Conservation (phyloP, 2,797 vertebrate genomes). For the Tangara arthus region DNA sequence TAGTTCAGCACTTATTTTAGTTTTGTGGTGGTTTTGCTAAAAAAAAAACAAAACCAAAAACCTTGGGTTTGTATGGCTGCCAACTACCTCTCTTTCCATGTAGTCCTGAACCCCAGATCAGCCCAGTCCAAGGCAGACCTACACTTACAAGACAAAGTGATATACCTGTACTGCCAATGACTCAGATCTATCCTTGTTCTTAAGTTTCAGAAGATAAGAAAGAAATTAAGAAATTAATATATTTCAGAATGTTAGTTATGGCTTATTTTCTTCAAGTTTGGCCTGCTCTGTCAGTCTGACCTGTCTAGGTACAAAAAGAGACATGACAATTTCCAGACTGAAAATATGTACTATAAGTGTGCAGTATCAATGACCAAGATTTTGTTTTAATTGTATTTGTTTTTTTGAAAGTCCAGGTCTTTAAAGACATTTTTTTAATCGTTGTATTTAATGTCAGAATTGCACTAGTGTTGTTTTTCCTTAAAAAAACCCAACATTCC, state of each 20-base stretch:
- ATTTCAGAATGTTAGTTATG: neutral
- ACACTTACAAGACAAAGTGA: neutral
- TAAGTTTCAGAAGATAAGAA: neutral
- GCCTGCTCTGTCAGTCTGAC: neutral
- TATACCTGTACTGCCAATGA: neutral
- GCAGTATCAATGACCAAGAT: neutral
- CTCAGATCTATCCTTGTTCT: neutral
- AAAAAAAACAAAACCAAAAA: neutral
- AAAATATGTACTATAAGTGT: neutral
- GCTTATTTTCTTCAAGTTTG: neutral
- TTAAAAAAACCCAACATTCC: neutral
- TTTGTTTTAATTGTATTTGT: neutral
- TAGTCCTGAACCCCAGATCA: neutral
- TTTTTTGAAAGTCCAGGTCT: neutral
- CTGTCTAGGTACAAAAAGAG: neutral
- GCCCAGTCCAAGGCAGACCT: neutral
- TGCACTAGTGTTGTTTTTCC: neutral
- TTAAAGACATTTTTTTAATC: neutral
- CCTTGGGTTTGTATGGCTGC: neutral
- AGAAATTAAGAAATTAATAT: neutral
- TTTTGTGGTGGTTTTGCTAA: neutral
- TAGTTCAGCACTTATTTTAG: neutral
- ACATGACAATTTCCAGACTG: neutral
- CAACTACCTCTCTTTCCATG: neutral
- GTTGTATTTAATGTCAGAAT: neutral